Conservation (phyloP, 2,888 invertebrate genomes). For the Phortica magna region DNA sequence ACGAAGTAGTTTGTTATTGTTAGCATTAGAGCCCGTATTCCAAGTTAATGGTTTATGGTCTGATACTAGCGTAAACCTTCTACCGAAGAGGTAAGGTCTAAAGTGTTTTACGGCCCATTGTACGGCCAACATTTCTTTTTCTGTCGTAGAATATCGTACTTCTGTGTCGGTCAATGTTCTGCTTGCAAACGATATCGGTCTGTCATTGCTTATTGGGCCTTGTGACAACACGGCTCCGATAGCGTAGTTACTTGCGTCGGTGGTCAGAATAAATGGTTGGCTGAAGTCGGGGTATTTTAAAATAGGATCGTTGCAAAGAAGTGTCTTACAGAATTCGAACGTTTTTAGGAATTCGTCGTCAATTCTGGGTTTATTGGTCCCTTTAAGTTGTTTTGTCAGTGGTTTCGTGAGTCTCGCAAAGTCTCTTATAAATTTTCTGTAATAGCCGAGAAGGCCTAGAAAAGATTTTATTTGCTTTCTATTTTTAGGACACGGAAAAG, state of each 20-base stretch:
- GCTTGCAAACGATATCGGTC: slow-evolving; percentile 34
- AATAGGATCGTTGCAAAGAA: slow-evolving; percentile 36
- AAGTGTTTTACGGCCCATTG: slow-evolving; percentile 54
- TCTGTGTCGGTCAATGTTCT: slow-evolving; percentile 5
- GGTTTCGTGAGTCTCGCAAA: slow-evolving; percentile 20
- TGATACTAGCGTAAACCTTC: slow-evolving; percentile 70
- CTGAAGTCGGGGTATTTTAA: slow-evolving; percentile 38
- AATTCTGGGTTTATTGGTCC: slow-evolving; percentile 7
- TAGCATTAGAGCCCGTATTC: slow-evolving; percentile 34
- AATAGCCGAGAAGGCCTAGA: slow-evolving; percentile 18
- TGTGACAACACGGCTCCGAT: slow-evolving; percentile 42
- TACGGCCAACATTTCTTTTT: slow-evolving; percentile 40
- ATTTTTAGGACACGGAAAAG: neutral
- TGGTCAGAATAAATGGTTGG: slow-evolving; percentile 40
- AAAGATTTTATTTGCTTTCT: slow-evolving; percentile 16
- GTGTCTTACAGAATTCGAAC: slow-evolving; percentile 35
- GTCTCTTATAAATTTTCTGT: slow-evolving; percentile 18
- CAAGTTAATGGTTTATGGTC: slow-evolving; percentile 71
- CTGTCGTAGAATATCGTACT: slow-evolving; percentile 27
- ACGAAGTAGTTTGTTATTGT: slow-evolving; percentile 32
- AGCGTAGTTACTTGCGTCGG: slow-evolving; percentile 41
- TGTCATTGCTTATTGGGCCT: slow-evolving; percentile 30
- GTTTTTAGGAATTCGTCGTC: neutral
- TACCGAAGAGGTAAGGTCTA: slow-evolving; percentile 69
- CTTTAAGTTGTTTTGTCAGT: neutral